Conservation (phyloP, 2,113 vertebrate species). For the Apteryx owenii region DNA sequence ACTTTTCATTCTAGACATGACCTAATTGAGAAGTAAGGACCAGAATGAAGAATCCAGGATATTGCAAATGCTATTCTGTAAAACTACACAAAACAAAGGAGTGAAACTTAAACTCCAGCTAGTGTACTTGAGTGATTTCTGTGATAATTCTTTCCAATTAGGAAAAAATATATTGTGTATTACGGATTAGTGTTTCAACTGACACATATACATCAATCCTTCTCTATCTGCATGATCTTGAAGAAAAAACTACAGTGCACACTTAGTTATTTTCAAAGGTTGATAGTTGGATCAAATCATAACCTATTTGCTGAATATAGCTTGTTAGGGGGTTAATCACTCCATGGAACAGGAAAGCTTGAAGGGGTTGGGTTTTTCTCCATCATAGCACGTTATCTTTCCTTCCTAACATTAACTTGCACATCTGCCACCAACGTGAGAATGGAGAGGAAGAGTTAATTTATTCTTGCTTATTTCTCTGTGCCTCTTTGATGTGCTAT, state of each 20-base stretch:
- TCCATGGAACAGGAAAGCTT: neutral
- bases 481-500: neutral
- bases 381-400: neutral
- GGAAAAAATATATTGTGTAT: neutral
- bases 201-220: neutral
- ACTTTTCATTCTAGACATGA: constrained; percentile 14
- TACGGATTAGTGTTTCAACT: neutral
- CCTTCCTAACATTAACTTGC: neutral
- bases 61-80: neutral
- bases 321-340: neutral
- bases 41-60: neutral
- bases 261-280: neutral
- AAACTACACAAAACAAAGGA: neutral
- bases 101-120: neutral
- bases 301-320: neutral
- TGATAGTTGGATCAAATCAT: neutral
- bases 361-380: neutral
- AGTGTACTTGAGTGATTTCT: neutral
- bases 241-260: neutral
- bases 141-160: neutral
- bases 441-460: neutral
- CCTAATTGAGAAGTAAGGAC: neutral
- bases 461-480: neutral
- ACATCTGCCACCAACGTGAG: neutral
- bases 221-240: neutral